Percentiles rank a stretch among this genome's conserved stretches.
Evolutionary conservation across 2,888 invertebrate genomes (phyloP).

Genomic region (Argyresthia goedartella): DNA sequence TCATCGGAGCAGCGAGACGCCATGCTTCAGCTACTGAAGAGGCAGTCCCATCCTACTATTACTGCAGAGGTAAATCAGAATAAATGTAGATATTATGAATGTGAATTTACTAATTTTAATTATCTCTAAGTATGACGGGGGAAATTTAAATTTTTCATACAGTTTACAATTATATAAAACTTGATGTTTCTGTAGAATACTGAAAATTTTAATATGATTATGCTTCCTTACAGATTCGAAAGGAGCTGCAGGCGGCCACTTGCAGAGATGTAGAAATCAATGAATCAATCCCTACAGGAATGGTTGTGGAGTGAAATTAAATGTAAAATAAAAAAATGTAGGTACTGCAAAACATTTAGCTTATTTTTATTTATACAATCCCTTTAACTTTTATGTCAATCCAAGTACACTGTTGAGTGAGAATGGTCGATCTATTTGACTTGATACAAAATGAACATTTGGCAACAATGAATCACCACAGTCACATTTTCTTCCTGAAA

Average conservation of each 20-base stretch:
- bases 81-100: no score
- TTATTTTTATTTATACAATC: neutral
- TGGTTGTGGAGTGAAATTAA: conserved; percentile 43
- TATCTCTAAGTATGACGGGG: no score
- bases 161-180: no score
- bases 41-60: conserved; percentile 79
- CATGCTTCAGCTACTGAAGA: conserved; percentile 81
- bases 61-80: conserved; percentile 70
- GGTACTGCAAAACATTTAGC: neutral
- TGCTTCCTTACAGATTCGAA: conserved; percentile 73
- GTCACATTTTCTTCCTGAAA: conserved; percentile 74
- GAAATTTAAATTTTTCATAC: no score
- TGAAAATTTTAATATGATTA: neutral
- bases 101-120: no score
- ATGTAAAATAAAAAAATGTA: no score
- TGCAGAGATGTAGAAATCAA: conserved; percentile 81
- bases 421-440: conserved; percentile 73
- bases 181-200: no score
- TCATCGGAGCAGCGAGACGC: conserved; percentile 93
- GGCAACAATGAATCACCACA: conserved; percentile 69
- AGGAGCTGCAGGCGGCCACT: conserved; percentile 87
- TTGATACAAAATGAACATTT: conserved; percentile 72
- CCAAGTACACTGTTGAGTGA: neutral
- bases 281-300: conserved; percentile 29
- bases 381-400: neutral